Conservation (phyloP, 2,888 invertebrate genomes). For the Brachycybe producta region DNA sequence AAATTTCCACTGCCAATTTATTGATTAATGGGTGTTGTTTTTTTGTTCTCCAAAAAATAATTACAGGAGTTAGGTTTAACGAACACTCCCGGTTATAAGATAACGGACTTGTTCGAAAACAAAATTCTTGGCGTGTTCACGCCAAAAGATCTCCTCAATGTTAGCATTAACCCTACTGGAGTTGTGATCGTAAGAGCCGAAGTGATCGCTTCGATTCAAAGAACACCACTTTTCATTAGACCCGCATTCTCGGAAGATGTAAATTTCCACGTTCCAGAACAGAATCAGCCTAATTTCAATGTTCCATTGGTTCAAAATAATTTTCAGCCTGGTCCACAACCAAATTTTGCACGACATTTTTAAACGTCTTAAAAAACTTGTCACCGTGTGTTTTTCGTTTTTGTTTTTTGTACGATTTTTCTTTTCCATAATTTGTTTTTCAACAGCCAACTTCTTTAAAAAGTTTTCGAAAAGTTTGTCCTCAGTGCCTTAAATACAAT, state of each 20-base stretch:
- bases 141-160: slow-evolving; percentile 40
- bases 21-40: neutral
- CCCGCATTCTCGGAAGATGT: neutral
- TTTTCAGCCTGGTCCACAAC: too few species aligned
- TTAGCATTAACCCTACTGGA: slow-evolving; percentile 18
- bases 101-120: slow-evolving; percentile 60
- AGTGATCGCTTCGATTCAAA: neutral
- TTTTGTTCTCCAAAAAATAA: neutral
- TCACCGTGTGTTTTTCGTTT: too few species aligned
- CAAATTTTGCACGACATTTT: too few species aligned
- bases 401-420: too few species aligned
- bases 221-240: neutral
- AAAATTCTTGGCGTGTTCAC: slow-evolving; percentile 72
- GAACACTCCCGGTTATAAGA: slow-evolving; percentile 66
- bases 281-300: neutral
- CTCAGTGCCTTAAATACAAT: too few species aligned
- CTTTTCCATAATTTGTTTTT: too few species aligned
- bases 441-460: too few species aligned
- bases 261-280: slow-evolving; percentile 2
- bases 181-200: slow-evolving; percentile 18
- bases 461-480: too few species aligned
- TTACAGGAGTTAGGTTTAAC: slow-evolving; percentile 49
- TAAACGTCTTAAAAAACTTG: too few species aligned
- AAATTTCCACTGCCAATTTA: neutral
- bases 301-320: neutral